Evolutionary conservation across 2,113 vertebrate species (phyloP), one percentile per base, ranked within the genome.

Genomic region (Alethe castanea): DNA sequence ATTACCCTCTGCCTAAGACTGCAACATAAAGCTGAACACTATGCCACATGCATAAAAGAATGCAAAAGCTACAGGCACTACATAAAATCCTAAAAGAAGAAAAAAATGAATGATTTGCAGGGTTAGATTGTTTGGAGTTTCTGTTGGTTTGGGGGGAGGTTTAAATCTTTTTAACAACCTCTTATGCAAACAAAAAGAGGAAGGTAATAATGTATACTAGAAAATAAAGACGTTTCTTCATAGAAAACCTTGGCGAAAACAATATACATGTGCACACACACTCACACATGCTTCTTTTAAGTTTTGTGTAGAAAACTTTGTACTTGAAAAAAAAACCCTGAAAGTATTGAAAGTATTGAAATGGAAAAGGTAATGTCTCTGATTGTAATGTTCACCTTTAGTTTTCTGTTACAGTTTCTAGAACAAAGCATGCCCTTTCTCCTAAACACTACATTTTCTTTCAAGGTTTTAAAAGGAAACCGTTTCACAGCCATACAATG

Each of bases 141-240:
- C 31, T 74, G 25, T 65, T 77, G 67, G 40, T 38, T 74, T 81
- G 26, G 25, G n/a, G 33, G 14, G 28, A 31, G 50, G 26, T 78
- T 91, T 92, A 91, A 91, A 88, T 74, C 60, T 81, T 91, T 86
- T 94, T 89, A 91, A 92, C 80, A 95, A 89, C 35, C 38, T 84
- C 91, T 88, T 83, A 66, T 28, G 47, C 59, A 91, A 94, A 88
- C 47, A 91, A 91, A 92, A 86, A 76, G 60, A 92, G 80, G 42
- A 66, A 65, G 45, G 64, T 70, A 91, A 70, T 73, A 91, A 91
- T 2, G 10, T 6, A 19, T 26, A 69, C 48, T 65, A 77, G 66
- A 83, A 95, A 91, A 86, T 54, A 81, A 92, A 81, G 60, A 77
- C 12, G 9, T 83, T 86, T 70, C 80, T 69, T 81, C 94, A 91